phyloP scores from a whole-genome alignment of 2,797 vertebrate genomes.

The Gephyroberyx darwinii region DNA sequence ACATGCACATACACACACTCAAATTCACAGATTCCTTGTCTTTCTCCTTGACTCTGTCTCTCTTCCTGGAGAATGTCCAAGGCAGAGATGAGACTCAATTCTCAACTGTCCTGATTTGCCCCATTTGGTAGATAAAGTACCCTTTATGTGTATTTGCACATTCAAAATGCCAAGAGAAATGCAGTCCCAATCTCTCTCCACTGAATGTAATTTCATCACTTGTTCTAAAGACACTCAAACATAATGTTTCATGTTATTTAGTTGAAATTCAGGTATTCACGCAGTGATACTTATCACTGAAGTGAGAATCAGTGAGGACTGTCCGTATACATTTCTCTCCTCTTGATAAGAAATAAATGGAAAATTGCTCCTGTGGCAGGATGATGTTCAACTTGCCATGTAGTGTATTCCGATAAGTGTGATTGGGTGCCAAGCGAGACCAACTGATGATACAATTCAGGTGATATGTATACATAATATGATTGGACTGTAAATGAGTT shows the following conservation, averaged over 20 bases:
- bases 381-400: background rate
- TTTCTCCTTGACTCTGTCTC: background rate
- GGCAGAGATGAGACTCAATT: background rate
- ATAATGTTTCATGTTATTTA: no score
- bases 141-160: background rate
- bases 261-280: no score
- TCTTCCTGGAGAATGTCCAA: background rate
- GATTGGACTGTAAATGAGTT: constrained; percentile 9
- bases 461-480: constrained; percentile 5
- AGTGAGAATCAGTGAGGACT: no score
- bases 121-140: background rate
- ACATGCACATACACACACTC: background rate
- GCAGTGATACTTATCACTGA: no score
- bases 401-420: background rate
- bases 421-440: background rate
- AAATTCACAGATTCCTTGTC: background rate
- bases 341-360: background rate
- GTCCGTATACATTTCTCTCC: background rate
- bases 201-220: no score
- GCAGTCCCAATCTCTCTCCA: no score
- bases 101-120: background rate
- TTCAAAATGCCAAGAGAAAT: background rate
- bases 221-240: no score
- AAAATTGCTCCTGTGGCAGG: background rate
- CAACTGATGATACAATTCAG: background rate